These are phyloP conservation scores for Theretra japonica DNA, from an alignment of 2,888 invertebrate genomes.

Conservation along the genomic window DNA sequence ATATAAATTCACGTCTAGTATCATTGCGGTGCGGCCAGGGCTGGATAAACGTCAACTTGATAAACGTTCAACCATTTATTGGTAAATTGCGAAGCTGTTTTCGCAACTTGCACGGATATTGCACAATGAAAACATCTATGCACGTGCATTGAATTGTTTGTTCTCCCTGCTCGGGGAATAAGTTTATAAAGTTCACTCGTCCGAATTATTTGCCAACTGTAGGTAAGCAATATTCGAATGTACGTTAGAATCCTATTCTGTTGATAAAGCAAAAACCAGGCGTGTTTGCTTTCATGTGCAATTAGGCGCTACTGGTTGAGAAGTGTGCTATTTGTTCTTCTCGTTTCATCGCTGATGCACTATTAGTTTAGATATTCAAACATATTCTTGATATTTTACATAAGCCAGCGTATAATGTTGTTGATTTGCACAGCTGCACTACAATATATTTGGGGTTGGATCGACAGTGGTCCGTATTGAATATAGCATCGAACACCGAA, in stretches of 20 bases:
- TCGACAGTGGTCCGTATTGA: too few relatives aligned
- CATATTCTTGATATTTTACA: too few relatives aligned
- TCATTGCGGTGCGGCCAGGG: conserved; percentile 23
- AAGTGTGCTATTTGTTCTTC: too few relatives aligned
- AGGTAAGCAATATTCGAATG: neutral
- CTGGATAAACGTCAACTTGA: conserved; percentile 36
- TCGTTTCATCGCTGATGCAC: too few relatives aligned
- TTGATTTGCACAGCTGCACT: too few relatives aligned
- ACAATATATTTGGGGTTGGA: too few relatives aligned
- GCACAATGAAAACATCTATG: neutral
- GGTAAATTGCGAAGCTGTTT: conserved; percentile 22
- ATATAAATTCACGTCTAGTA: conserved; percentile 34
- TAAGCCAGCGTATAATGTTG: too few relatives aligned
- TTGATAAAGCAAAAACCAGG: neutral
- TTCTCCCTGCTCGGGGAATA: neutral
- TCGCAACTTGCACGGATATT: conserved; percentile 13
- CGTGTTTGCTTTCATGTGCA: neutral
- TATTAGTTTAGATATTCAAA: too few relatives aligned
- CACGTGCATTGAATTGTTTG: neutral
- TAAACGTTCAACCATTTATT: conserved; percentile 27
- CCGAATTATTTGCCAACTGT: neutral
- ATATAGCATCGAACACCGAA: too few relatives aligned
- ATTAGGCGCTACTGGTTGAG: neutral
- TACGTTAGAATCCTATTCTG: neutral
- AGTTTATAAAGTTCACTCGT: neutral